Evolutionary conservation across 2,113 vertebrate genomes (phyloP).

Genomic region (Mobula hypostoma): DNA sequence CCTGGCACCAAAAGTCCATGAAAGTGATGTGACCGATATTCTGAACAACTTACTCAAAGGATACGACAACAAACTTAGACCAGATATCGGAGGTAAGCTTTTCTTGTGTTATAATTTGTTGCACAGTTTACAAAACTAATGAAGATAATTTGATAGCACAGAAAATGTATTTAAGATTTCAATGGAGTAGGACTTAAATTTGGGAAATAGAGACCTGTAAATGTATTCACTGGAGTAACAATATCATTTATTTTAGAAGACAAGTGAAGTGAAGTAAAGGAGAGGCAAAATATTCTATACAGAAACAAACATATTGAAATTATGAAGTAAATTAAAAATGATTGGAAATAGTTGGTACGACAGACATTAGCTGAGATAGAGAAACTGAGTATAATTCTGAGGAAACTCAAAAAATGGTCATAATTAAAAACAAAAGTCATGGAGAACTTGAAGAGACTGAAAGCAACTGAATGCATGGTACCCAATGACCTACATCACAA

Average conservation of each 20-base stretch:
- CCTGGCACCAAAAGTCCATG: conserved; percentile 86
- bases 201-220: background rate
- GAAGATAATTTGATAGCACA: background rate
- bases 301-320: background rate
- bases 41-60: conserved; percentile 84
- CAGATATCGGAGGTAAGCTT: conserved; percentile 86
- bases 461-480: too few species aligned
- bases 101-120: background rate
- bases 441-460: too few species aligned
- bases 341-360: background rate
- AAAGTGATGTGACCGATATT: conserved; percentile 89
- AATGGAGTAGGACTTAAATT: background rate
- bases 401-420: too few species aligned
- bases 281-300: background rate
- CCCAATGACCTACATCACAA: too few species aligned
- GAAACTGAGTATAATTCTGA: background rate
- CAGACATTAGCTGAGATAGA: background rate
- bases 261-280: background rate
- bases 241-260: background rate
- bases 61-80: conserved; percentile 90
- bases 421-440: too few species aligned
- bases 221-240: background rate
- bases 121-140: background rate
- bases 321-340: background rate
- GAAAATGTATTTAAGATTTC: background rate